Evolutionary conservation across 1,140 invertebrate species (phyloP).

Genomic region (Stegodyphus dumicola): DNA sequence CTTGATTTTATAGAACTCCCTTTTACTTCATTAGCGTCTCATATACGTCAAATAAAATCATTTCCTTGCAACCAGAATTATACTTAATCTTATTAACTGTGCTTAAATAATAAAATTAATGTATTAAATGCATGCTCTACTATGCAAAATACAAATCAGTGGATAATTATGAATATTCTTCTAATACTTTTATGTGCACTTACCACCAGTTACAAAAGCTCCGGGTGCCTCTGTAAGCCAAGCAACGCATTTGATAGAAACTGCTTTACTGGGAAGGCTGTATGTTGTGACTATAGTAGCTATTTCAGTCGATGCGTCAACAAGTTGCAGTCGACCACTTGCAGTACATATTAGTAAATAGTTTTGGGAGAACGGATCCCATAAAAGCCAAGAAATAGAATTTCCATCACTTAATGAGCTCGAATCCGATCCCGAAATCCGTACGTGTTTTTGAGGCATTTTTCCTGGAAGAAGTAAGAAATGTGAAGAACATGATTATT

Average conservation of each 20-base stretch:
- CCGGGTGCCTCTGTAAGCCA: conserved; percentile 70
- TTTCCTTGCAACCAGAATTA: too few relatives aligned
- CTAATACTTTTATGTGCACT: neutral
- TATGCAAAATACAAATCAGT: too few relatives aligned
- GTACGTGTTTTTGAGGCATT: conserved; percentile 59
- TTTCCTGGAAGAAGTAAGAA: conserved; percentile 58
- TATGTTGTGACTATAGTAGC: conserved; percentile 67
- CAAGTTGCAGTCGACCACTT: conserved; percentile 66
- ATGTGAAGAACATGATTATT: too few relatives aligned
- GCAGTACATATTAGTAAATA: conserved; percentile 69
- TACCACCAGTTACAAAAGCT: conserved; percentile 71
- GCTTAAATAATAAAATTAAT: too few relatives aligned
- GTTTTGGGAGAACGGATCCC: conserved; percentile 70
- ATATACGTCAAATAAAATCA: too few relatives aligned
- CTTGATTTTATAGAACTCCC: too few relatives aligned
- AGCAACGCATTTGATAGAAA: conserved; percentile 67
- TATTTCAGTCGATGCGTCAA: conserved; percentile 66
- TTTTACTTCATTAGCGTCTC: too few relatives aligned
- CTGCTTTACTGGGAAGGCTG: conserved; percentile 67
- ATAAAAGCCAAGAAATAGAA: conserved; percentile 66
- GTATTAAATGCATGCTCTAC: too few relatives aligned
- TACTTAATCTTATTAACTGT: too few relatives aligned
- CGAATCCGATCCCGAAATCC: conserved; percentile 18
- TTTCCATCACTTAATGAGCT: neutral
- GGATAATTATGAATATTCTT: too few relatives aligned